Evolutionary conservation across 2,797 vertebrate species (phyloP).

Genomic region (Microcaecilia unicolor): DNA sequence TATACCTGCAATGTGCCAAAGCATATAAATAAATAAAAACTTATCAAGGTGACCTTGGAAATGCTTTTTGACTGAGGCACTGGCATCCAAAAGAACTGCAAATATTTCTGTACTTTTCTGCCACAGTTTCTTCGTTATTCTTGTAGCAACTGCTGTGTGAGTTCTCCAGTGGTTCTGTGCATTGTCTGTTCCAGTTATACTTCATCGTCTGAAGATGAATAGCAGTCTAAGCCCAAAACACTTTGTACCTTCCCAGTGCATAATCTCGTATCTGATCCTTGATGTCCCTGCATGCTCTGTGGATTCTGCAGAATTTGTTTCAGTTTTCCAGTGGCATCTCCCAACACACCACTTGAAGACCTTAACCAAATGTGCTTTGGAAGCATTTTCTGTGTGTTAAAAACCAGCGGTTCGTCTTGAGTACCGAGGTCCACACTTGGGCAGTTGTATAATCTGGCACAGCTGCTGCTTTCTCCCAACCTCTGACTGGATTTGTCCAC

Average conservation of each 20-base stretch:
- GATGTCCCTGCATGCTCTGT: background rate
- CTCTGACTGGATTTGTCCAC: no score
- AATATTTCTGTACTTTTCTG: no score
- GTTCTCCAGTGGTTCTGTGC: no score
- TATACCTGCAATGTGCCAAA: no score
- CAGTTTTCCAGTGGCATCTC: background rate
- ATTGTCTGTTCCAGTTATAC: no score
- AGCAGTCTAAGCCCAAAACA: constrained; percentile 10
- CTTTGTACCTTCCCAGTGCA: background rate
- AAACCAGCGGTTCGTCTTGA: constrained; percentile 7
- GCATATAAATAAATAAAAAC: no score
- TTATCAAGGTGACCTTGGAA: no score
- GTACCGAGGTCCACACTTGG: background rate
- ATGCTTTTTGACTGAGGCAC: no score
- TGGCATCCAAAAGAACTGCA: no score
- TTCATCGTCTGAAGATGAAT: constrained; percentile 12
- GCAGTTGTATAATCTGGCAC: background rate
- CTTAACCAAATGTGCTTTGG: constrained; percentile 1
- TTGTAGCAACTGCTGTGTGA: no score
- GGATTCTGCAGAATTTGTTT: constrained; percentile 1
- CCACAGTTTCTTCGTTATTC: no score
- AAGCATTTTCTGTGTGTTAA: background rate
- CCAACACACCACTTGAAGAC: background rate
- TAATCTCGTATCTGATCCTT: background rate
- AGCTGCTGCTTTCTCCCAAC: background rate